Evolutionary conservation across 2,113 vertebrate species (phyloP).

Genomic region (Solea solea): DNA sequence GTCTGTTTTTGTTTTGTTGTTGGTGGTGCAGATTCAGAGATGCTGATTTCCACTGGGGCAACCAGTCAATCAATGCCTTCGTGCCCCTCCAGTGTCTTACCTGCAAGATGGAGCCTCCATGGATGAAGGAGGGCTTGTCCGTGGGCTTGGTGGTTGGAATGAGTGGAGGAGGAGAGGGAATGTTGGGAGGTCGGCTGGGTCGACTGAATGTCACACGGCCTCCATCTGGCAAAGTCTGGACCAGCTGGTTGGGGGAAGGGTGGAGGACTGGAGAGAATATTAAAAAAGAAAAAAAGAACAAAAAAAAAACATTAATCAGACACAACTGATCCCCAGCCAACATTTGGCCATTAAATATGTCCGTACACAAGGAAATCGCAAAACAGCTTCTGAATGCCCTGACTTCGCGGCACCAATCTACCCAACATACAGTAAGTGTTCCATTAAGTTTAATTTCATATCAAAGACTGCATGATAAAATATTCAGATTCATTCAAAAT

Average conservation of each 20-base stretch:
- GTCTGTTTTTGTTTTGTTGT: neutral
- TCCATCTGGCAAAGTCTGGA: conserved; percentile 89
- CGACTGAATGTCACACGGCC: conserved; percentile 90
- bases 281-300: neutral
- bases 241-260: conserved; percentile 91
- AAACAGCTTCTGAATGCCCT: conserved; percentile 1
- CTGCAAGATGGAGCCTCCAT: conserved; percentile 98
- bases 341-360: conserved; percentile 4
- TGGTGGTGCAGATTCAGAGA: neutral
- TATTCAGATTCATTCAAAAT: conserved; percentile 28
- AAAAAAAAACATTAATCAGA: neutral
- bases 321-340: neutral
- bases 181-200: conserved; percentile 88
- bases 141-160: conserved; percentile 98
- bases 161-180: conserved; percentile 93
- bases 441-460: conserved; percentile 24
- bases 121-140: conserved; percentile 97
- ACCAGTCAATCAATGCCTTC: no score
- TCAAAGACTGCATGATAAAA: conserved; percentile 40
- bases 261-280: conserved; percentile 86
- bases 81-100: conserved; percentile 70
- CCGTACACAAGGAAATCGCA: neutral
- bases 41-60: neutral
- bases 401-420: conserved; percentile 7
- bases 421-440: neutral